Evolutionary conservation across 1,140 invertebrate species (phyloP).

Genomic region (Alviniconcha marisindica): DNA sequence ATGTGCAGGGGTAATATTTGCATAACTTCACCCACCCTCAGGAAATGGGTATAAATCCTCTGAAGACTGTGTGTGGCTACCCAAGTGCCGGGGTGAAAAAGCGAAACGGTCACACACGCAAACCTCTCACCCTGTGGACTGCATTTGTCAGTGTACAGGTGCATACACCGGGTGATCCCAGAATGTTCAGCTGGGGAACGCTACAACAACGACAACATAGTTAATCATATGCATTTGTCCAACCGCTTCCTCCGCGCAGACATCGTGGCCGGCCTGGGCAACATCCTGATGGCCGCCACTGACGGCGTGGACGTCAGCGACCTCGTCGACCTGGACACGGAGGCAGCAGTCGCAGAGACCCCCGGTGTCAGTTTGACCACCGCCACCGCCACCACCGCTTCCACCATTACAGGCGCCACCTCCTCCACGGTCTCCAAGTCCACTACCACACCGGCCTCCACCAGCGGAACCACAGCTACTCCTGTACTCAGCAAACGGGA

Average conservation of each 20-base stretch:
- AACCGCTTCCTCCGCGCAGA: constrained; percentile 43
- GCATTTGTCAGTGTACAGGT: too few species aligned
- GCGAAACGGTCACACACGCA: too few species aligned
- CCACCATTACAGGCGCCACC: neutral
- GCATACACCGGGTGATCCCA: too few species aligned
- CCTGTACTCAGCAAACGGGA: constrained; percentile 1
- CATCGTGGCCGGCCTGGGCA: constrained; percentile 57
- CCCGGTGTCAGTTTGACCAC: neutral
- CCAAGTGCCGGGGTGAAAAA: too few species aligned
- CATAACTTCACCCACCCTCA: too few species aligned
- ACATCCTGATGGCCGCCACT: constrained; percentile 56
- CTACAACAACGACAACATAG: too few species aligned
- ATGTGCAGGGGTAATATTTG: too few species aligned
- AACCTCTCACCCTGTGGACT: too few species aligned
- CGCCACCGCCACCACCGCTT: neutral
- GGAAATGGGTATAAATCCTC: too few species aligned
- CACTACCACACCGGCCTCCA: neutral
- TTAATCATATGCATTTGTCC: too few species aligned
- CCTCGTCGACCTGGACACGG: neutral
- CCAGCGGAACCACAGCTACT: neutral
- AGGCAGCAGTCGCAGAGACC: neutral
- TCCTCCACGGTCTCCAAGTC: neutral
- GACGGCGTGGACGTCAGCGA: neutral
- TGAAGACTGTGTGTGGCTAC: too few species aligned
- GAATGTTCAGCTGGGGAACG: too few species aligned